These are phyloP conservation scores for Clarias macrocephalus DNA, from an alignment of 2,113 vertebrate species.

Conservation along the genomic window DNA sequence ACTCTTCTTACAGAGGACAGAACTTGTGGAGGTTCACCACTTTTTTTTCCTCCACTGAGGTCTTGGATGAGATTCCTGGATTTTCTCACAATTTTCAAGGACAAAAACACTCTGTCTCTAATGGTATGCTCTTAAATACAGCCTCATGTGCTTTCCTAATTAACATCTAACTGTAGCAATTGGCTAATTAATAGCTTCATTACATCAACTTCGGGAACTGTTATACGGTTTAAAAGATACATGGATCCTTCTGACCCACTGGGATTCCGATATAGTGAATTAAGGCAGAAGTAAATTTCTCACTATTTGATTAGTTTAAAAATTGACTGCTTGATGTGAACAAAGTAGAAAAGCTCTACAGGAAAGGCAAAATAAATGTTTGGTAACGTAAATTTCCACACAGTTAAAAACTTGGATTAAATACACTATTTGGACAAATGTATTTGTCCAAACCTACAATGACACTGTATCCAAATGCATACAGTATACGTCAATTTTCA, in stretches of 20 bases:
- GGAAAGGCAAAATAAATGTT: too few relatives aligned
- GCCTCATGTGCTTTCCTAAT: not conserved
- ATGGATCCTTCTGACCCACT: not conserved
- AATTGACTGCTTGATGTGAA: too few relatives aligned
- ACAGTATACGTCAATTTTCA: too few relatives aligned
- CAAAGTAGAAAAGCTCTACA: too few relatives aligned
- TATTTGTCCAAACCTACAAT: too few relatives aligned
- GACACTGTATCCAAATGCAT: too few relatives aligned
- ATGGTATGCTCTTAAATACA: not conserved
- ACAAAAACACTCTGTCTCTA: not conserved
- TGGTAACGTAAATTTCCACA: too few relatives aligned
- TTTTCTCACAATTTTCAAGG: not conserved
- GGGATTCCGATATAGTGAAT: not conserved
- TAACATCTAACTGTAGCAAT: not conserved
- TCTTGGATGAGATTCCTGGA: not conserved
- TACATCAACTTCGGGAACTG: not conserved
- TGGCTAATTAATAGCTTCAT: not conserved
- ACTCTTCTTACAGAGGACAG: not conserved
- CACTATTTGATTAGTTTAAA: not conserved
- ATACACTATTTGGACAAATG: too few relatives aligned
- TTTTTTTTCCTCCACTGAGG: not conserved
- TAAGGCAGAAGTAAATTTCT: not conserved
- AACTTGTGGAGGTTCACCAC: not conserved
- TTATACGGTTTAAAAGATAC: not conserved
- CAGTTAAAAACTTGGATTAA: too few relatives aligned